A percentile compares a stretch with the other conserved stretches of the same genome.
Conservation (phyloP, 2,113 vertebrate genomes). For the Todiramphus chloris region DNA sequence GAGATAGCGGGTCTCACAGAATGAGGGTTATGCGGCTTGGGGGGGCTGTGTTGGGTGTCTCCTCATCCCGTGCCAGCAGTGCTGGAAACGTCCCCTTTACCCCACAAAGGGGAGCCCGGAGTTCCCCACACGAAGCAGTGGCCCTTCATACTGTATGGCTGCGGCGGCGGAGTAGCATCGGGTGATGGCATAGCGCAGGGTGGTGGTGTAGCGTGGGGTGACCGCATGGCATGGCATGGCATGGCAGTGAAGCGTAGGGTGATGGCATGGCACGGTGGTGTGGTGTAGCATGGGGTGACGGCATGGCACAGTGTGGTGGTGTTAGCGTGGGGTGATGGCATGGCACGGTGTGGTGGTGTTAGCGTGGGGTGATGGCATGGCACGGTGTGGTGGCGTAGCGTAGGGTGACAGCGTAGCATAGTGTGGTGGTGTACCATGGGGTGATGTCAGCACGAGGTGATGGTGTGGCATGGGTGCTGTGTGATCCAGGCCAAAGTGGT, state of each 20-base stretch:
- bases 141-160: not conserved
- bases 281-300: not conserved
- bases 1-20: rapidly evolving
- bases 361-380: not conserved
- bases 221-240: no score
- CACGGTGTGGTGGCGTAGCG: rapidly evolving
- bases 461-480: rapidly evolving
- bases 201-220: not conserved
- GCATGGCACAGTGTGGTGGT: no score
- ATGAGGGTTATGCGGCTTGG: not conserved
- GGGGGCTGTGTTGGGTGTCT: not conserved
- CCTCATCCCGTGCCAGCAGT: rapidly evolving
- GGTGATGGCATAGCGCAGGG: not conserved
- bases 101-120: rapidly evolving
- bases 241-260: not conserved
- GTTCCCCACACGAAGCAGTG: not conserved
- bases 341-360: not conserved
- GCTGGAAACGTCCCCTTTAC: no score
- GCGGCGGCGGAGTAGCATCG: rapidly evolving
- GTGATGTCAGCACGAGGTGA: not conserved
- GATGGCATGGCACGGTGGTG: no score
- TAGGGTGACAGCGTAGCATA: not conserved
- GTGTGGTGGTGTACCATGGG: no score
- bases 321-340: not conserved
- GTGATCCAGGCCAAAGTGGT: rapidly evolving